Evolutionary conservation across 2,113 vertebrate genomes (phyloP).

Genomic region (Bambusicola thoracicus): DNA sequence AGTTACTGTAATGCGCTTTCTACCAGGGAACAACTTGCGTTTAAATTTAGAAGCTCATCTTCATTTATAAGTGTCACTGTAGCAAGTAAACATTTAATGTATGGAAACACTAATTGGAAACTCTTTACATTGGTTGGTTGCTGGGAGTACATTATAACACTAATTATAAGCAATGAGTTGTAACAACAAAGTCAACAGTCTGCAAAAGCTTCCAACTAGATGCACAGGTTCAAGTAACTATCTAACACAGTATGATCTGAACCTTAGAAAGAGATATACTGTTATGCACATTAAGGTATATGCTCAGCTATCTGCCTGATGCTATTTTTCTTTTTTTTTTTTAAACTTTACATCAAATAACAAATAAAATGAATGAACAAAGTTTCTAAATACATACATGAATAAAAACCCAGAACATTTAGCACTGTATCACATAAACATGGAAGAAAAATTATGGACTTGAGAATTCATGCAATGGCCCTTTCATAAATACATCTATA

Average conservation of each 20-base stretch:
- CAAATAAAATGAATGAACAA: background rate
- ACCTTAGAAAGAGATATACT: background rate
- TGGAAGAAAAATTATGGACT: background rate
- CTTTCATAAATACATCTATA: background rate
- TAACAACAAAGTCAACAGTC: background rate
- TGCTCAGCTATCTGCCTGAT: accelerated
- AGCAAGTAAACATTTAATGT: background rate
- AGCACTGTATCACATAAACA: background rate
- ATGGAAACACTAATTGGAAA: background rate
- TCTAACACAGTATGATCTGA: background rate
- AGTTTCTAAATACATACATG: background rate
- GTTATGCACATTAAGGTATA: background rate
- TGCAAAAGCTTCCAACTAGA: background rate
- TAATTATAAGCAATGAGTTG: background rate
- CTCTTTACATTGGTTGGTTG: background rate
- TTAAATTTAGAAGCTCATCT: background rate
- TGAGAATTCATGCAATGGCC: background rate
- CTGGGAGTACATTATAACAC: background rate
- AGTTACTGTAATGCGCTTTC: background rate
- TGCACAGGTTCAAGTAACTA: background rate
- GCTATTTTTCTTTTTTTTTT: background rate
- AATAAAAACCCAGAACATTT: background rate
- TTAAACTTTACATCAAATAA: background rate
- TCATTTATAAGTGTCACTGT: background rate
- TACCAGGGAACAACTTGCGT: background rate